Conservation (phyloP, 2,113 vertebrate genomes). For the Calidris pugnax region DNA sequence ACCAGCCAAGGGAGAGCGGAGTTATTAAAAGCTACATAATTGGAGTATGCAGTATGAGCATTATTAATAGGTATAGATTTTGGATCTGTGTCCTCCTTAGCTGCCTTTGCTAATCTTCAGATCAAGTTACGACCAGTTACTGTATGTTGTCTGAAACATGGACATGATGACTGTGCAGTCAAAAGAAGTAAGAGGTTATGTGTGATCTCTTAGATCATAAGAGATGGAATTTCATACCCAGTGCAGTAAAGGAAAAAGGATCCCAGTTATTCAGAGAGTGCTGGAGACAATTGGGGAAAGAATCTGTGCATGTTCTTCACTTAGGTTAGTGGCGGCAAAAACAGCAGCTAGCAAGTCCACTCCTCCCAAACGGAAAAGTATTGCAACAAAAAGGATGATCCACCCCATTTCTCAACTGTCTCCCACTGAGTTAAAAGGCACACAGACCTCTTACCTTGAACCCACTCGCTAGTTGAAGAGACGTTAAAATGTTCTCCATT, state of each 20-base stretch:
- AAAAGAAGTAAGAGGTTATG: background rate
- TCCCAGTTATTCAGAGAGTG: background rate
- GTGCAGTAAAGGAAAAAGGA: background rate
- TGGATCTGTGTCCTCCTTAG: background rate
- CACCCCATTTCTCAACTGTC: background rate
- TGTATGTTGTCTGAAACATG: background rate
- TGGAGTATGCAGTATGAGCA: background rate
- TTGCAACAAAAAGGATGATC: background rate
- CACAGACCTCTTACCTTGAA: conserved; percentile 84
- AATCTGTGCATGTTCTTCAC: background rate
- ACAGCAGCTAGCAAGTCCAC: background rate
- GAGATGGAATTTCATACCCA: conserved; percentile 28
- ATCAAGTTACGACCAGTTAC: background rate
- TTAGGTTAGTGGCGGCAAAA: background rate
- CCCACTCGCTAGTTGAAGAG: conserved; percentile 89
- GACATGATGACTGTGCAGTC: background rate
- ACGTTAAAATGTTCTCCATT: conserved; percentile 86
- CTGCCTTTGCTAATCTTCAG: background rate
- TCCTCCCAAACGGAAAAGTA: background rate
- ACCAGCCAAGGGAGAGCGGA: background rate
- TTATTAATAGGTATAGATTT: conserved; percentile 1
- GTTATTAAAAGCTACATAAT: conserved; percentile 10
- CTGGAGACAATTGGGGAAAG: background rate
- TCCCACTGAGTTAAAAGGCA: background rate
- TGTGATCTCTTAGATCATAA: conserved; percentile 6